Evolutionary conservation across 2,888 invertebrate species (phyloP), one percentile per base, ranked within the genome.

Genomic region (Thymelicus sylvestris): DNA sequence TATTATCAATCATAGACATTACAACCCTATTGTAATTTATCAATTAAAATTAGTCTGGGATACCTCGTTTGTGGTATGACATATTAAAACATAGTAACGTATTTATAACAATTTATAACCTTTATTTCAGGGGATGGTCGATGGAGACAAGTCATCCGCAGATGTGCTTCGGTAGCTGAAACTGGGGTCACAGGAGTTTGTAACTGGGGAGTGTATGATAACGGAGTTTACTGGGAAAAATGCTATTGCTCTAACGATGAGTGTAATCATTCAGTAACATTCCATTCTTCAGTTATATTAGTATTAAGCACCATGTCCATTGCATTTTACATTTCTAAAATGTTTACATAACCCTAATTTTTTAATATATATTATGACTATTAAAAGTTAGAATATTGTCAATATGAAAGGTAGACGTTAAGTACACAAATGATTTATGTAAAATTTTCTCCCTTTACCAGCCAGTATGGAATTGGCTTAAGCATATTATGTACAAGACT

Each of bases 201-300:
- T 83, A 98, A 98, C 84, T 99, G 99, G 99, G 98, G 98, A 19
- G 97, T 99, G 69, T 96, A 97, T 79, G 97, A 97, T 76, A 98
- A 98, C 79, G 99, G 99, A 4, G 97, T 97, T 0, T 99, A 98
- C 86, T 98, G 98, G 97, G 98, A 99, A 86, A 98, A 98, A 82
- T 99, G 99, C 82, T 99, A 99, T 83, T 99, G 99, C 86, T 97
- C 98, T 0, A 95, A 96, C 72, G 98, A 99, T 83, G 97, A 97
- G 75, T 99, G 99, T 85, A 99, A 99, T 47, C 60, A 84, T 69
- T 88, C 93, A 0, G 73, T 83, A 1, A 78, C 79, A 24, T 66
- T 79, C 6, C 78, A 78, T 67, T 82, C 86, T 2, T 90, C 90
- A 0, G 0, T 85, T 7, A 67, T 75, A 12, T n/a, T 65, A 60